These are phyloP conservation scores for roundworm (Caenorhabditis elegans) DNA, from an alignment of 1,140 invertebrate species.

Conservation along the genomic window WBcel235 BX284606.5:6809501-6810000, in stretches of 20 bases:
- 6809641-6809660: background rate
- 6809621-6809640: background rate
- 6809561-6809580: constrained; percentile 24
- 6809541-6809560: constrained; percentile 37
- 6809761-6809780: constrained; percentile 38
- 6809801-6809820: constrained; percentile 44
- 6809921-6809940: background rate
- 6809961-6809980: too few species aligned
- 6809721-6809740: constrained; percentile 37
- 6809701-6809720: constrained; percentile 32
- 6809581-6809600: constrained; percentile 37
- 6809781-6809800: constrained; percentile 20
- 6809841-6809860: constrained; percentile 18
- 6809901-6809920: constrained; percentile 38
- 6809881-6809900: constrained; percentile 37
- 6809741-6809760: background rate
- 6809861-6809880: constrained; percentile 44
- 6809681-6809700: constrained; percentile 39
- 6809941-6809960: background rate
- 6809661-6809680: background rate
- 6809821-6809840: constrained; percentile 40
- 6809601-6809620: constrained; percentile 32
- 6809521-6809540: background rate
- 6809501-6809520: background rate
- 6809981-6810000: too few species aligned